Base-by-base conservation (phyloP, 2,113 vertebrate genomes). In the Chionomys nivalis region DNA sequence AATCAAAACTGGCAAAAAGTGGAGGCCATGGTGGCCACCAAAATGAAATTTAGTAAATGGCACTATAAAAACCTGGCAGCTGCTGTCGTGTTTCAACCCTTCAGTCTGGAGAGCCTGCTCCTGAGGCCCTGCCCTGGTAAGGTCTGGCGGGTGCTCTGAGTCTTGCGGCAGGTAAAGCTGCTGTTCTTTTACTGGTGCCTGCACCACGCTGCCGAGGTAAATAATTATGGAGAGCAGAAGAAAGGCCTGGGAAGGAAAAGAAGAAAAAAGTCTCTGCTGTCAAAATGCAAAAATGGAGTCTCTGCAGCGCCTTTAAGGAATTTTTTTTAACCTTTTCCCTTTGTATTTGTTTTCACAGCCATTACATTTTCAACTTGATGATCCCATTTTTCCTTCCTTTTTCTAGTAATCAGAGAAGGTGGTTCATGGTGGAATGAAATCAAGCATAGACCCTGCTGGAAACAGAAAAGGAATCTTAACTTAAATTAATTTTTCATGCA, bases 401-500 rank as follows among this genome's bases (percentile, higher is more conserved):
- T 98, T 98, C 97, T 96, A 95, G 96, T 98, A 97, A 98, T 97
- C 97, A 98, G 97, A 98, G 95, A 95, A 98, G 96, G 98, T 97
- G 97, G 97, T 97, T 97, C 97, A 61, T 49, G 9, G 94, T 58
- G 87, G 97, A 92, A 93, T 97, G 91, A 98, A 98, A 98, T 97
- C 93, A 97, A 98, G 96, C 76, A 1, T 92, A 89, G 96, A 98
- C 97, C 91, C 97, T 96, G 96, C 96, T 98, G 96, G 97, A 98
- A 98, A 97, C 97, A 98, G 97, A 98, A 97, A 95, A 93, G 95
- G 97, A 97, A 98, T 98, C 98, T 98, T 98, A 98, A 98, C 98
- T 98, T 98, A 98, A 98, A 98, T 98, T 98, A 98, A 98, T 98
- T 97, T 98, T 97, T 98, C 97, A 98, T 98, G 96, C 98, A 99